A percentile compares a stretch with the other conserved stretches of the same genome.
Conservation (phyloP, 2,888 invertebrate genomes). For the Tuberolachnus salignus region DNA sequence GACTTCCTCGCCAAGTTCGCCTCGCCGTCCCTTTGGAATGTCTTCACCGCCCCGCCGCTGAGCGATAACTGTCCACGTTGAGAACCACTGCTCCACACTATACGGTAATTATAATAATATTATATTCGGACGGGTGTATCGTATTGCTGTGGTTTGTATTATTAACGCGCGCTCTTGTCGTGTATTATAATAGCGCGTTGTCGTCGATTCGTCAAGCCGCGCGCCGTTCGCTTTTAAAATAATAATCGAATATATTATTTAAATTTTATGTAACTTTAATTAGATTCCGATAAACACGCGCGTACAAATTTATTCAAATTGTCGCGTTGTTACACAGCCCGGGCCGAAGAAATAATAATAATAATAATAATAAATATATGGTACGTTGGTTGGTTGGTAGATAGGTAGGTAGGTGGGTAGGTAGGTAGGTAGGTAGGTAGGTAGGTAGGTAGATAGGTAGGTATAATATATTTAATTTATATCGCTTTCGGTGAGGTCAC, state of each 20-base stretch:
- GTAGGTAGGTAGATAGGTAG: too few relatives aligned
- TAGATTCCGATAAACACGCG: slow-evolving; percentile 1
- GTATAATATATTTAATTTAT: too few relatives aligned
- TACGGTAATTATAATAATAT: background rate
- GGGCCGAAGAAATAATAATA: background rate
- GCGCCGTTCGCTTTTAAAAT: background rate
- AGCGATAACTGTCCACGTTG: too few relatives aligned
- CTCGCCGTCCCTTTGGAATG: too few relatives aligned
- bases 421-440: too few relatives aligned
- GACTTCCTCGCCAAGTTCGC: too few relatives aligned
- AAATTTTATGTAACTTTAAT: slow-evolving; percentile 6
- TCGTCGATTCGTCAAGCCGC: slow-evolving; percentile 5
- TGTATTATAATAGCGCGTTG: background rate
- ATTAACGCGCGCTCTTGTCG: background rate
- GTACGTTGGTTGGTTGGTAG: too few relatives aligned
- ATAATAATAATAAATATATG: too few relatives aligned
- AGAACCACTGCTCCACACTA: background rate
- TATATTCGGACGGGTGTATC: background rate
- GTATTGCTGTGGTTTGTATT: too few relatives aligned
- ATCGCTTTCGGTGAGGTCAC: too few relatives aligned
- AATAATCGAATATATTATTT: slow-evolving; percentile 15
- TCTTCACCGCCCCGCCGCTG: too few relatives aligned
- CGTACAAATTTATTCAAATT: background rate
- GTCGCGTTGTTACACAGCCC: background rate
- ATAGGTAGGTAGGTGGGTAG: too few relatives aligned